Evolutionary conservation across 92 coral and sea anemone genomes (phyloP).

Genomic region (Scolanthus callimorphus): DNA sequence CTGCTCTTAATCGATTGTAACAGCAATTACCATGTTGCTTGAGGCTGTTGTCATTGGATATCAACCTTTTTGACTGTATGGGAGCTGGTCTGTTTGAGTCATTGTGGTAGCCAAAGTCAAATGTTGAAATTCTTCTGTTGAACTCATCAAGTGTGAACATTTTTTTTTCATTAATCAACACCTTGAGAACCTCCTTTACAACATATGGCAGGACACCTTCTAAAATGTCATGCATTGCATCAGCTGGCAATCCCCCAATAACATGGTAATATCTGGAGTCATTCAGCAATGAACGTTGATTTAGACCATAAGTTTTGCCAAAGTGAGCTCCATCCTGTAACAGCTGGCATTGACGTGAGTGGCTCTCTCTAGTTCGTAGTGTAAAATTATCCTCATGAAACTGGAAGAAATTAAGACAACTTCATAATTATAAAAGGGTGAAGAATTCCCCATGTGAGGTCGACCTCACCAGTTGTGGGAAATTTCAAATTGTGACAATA

Average conservation of each 20-base stretch:
- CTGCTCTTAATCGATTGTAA: neutral
- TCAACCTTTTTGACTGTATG: constrained; percentile 34
- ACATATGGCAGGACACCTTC: constrained; percentile 58
- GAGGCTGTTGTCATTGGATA: constrained; percentile 45
- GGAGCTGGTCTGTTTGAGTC: constrained; percentile 34
- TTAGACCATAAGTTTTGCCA: constrained; percentile 56
- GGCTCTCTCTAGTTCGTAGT: constrained; percentile 45
- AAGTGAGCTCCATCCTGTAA: constrained; percentile 54
- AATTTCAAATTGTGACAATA: too few species aligned
- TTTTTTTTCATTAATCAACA: constrained; percentile 32
- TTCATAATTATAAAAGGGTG: neutral
- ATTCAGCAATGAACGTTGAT: constrained; percentile 36
- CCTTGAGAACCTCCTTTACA: constrained; percentile 43
- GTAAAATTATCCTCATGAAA: constrained; percentile 52
- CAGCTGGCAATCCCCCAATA: constrained; percentile 49
- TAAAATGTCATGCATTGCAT: constrained; percentile 62
- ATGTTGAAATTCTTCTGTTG: constrained; percentile 29
- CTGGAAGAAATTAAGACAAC: constrained; percentile 15
- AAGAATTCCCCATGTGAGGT: too few species aligned
- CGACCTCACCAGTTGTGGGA: too few species aligned
- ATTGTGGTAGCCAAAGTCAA: constrained; percentile 22
- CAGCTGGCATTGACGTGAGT: constrained; percentile 40
- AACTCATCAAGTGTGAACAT: constrained; percentile 28
- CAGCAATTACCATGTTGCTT: constrained; percentile 62
- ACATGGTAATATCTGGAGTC: constrained; percentile 58